These are phyloP conservation scores for Macheiramphus alcinus DNA, from an alignment of 2,113 vertebrate genomes.

Conservation along the genomic window DNA sequence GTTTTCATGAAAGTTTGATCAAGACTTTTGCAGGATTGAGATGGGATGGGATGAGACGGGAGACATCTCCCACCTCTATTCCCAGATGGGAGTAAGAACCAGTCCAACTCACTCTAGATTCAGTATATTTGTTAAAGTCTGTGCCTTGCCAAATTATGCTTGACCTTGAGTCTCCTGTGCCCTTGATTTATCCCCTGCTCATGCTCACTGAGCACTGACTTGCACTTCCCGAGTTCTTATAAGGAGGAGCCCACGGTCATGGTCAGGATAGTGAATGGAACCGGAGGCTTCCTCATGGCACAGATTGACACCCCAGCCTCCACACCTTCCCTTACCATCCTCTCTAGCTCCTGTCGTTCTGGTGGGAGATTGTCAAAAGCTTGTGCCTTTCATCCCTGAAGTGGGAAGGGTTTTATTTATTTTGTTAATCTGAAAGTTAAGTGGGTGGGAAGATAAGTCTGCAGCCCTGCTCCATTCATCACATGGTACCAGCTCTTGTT, in stretches of 20 bases:
- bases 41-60: background rate
- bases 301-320: background rate
- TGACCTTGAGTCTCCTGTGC: background rate
- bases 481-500: background rate
- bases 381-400: conserved; percentile 1
- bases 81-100: background rate
- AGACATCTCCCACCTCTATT: background rate
- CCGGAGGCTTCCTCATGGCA: background rate
- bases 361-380: background rate
- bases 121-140: background rate
- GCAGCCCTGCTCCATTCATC: background rate
- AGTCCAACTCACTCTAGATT: background rate
- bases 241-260: background rate
- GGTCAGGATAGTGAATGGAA: background rate
- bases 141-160: background rate
- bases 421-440: conserved; percentile 40
- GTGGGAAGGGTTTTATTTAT: conserved; percentile 35
- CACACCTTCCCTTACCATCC: background rate
- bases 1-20: background rate
- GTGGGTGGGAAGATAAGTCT: conserved; percentile 35
- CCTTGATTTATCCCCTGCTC: background rate
- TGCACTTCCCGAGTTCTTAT: background rate
- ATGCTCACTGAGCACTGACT: background rate
- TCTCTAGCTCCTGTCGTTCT: background rate
- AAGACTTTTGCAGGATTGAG: background rate